phyloP scores from a whole-genome alignment of 2,888 invertebrate species.

The Lypha dubia region DNA sequence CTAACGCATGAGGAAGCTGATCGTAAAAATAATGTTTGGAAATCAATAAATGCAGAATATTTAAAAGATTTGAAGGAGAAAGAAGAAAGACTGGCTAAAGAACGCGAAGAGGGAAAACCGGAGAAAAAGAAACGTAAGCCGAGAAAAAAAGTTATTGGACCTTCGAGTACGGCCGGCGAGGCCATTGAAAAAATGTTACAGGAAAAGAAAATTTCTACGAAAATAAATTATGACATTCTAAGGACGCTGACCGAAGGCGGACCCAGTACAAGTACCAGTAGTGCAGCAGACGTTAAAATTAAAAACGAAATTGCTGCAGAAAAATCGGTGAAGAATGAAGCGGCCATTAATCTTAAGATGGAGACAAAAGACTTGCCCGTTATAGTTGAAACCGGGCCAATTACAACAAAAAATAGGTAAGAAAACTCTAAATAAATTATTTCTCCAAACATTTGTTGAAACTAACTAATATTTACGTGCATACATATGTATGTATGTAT shows the following conservation, averaged over 20 bases:
- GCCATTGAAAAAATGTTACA: slow-evolving; percentile 98
- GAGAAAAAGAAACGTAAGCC: slow-evolving; percentile 90
- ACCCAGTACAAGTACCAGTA: slow-evolving; percentile 72
- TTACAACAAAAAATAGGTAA: slow-evolving; percentile 73
- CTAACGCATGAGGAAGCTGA: slow-evolving; percentile 91
- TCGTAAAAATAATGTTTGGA: slow-evolving; percentile 94
- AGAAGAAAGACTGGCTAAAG: slow-evolving; percentile 91
- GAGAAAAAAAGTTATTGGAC: slow-evolving; percentile 87
- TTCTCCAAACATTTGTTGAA: background rate
- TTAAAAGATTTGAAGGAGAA: slow-evolving; percentile 93
- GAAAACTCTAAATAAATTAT: background rate
- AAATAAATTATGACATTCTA: slow-evolving; percentile 98
- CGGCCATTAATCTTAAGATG: slow-evolving; percentile 51
- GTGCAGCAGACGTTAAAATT: slow-evolving; percentile 39
- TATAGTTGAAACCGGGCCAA: slow-evolving; percentile 76
- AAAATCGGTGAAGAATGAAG: slow-evolving; percentile 58
- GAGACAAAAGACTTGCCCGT: slow-evolving; percentile 74
- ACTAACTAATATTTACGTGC: too few species aligned
- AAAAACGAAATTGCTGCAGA: slow-evolving; percentile 39
- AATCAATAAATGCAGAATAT: slow-evolving; percentile 93
- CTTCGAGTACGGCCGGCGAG: slow-evolving; percentile 90
- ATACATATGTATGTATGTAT: too few species aligned
- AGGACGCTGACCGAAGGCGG: slow-evolving; percentile 86
- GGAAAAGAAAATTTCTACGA: slow-evolving; percentile 97
- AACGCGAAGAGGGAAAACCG: slow-evolving; percentile 93